Base-by-base conservation (phyloP, 1,140 invertebrate species). In the Trypoxylus dichotomus region DNA sequence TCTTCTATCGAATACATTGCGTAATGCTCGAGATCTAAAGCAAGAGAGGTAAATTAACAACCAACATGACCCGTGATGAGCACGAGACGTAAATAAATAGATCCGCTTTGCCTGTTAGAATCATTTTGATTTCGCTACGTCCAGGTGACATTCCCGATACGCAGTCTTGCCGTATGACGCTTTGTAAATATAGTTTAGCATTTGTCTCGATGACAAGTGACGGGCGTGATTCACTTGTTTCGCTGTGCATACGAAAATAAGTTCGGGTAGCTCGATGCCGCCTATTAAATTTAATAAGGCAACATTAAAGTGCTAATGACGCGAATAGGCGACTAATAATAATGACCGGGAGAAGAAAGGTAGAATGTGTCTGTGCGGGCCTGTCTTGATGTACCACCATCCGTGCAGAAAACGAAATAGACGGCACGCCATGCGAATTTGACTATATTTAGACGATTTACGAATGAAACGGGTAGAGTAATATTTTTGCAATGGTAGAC, bases 171-270 rank as follows among this genome's bases (percentile, higher is more conserved):
- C 47, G 15, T n/a, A 19, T 15, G 5, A 15, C 15, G 3, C 15
- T 19, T 54, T 3, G 19, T 54, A 54, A 6, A 54, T 19, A 19
- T 54, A 54, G 47, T n/a, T 54, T 54, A 54, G 19, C 47, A 54
- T 54, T 54, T 54, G 47, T 54, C 19, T 15, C 47, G n/a, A 54
- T 54, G 47, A 54, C 47, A 54, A 54, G 47, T 19, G 47, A 54
- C 47, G 19, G 47, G 47, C 47, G 47, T 54, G 47, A 54, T 54
- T 54, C 47, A 54, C 47, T 54, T 54, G 47, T 54, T 54, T 54
- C 13, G 47, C 47, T 54, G 3, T 54, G 19, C 47, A 19, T n/a
- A 54, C 15, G 19, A 19, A 54, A 54, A 54, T 37, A 37, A 37
- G 32, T 37, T n/a, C 47, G 15, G 47, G 47, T 54, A 54, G 47